phyloP scores from a whole-genome alignment of 2,797 vertebrate genomes.

The Cottoperca gobio region DNA sequence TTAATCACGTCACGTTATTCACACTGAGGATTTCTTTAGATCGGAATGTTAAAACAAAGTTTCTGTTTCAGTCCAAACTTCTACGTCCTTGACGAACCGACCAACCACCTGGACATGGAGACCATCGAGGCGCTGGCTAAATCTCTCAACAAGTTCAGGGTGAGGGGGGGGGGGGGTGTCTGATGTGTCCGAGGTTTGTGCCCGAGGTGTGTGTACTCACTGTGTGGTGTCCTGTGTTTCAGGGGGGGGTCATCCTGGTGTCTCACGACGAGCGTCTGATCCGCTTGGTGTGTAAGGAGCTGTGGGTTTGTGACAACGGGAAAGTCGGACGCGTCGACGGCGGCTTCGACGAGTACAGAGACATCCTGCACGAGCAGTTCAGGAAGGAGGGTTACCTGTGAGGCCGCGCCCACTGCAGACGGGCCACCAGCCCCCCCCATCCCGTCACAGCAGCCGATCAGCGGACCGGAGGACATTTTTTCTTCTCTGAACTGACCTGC shows the following conservation, averaged over 20 bases:
- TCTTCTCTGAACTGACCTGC: conserved; percentile 29
- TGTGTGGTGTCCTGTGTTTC: conserved; percentile 42
- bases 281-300: conserved; percentile 93
- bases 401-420: conserved; percentile 55
- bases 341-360: conserved; percentile 95
- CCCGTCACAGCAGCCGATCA: conserved; percentile 22
- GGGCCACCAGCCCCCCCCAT: background rate
- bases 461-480: conserved; percentile 26
- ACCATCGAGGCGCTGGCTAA: conserved; percentile 95
- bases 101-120: conserved; percentile 99
- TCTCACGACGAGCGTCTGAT: conserved; percentile 97
- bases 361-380: conserved; percentile 97
- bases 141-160: conserved; percentile 92
- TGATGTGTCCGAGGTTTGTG: background rate
- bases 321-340: conserved; percentile 90
- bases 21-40: too few relatives aligned
- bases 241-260: conserved; percentile 95
- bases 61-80: conserved; percentile 91
- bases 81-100: conserved; percentile 96
- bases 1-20: too few relatives aligned
- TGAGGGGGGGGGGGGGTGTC: too few relatives aligned
- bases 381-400: conserved; percentile 95
- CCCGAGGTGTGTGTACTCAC: background rate
- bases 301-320: conserved; percentile 94
- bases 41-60: too few relatives aligned